Base-by-base conservation (phyloP, 2,113 vertebrate species). In the Crypturellus undulatus region DNA sequence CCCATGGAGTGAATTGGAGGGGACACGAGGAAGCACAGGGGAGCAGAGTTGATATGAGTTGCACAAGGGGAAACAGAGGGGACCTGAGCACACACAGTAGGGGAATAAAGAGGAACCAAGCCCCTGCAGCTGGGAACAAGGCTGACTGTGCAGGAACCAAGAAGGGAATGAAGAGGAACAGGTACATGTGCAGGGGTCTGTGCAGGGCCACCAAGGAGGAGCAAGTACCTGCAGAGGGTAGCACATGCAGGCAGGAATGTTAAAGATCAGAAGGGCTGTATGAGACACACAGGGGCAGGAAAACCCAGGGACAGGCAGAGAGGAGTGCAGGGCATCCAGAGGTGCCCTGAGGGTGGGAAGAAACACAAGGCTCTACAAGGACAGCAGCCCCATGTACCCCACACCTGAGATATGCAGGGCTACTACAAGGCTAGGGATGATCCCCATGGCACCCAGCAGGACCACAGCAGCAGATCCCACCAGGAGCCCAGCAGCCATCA, bases 401-500 rank as follows among this genome's bases (percentile, higher is more conserved):
- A 25, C 22, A n/a, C 1, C 0, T 15, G 42, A 28, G 28, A 20
- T 58, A 64, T 8, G 0, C 18, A 28, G 28, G n/a, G 22, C 21
- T 60, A 38, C 17, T 12, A 36, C 34, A 17, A 36, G 7, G 45
- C 13, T 19, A 12, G 24, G 47, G n/a, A 38, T 2, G 13, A 40
- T 6, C 17, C 3, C 15, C 43, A 6, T 10, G 17, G 40, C 19
- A 9, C 12, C 9, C 1, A 56, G 38, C 4, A 3, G 62, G n/a
- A 42, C 42, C 22, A 15, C 3, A 32, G n/a, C 13, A n/a, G 64
- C 51, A 47, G 45, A 14, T 22, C 22, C 34, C 34, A 17, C 18
- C 2, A 6, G 28, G 7, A 4, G 2, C 12, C 22, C 45, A 34
- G 56, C 1, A 4, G 4, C 67, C 36, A 7, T 51, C 4, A 0